Evolutionary conservation across 2,888 invertebrate genomes (phyloP), one percentile per base, ranked within the genome.

Genomic region (Taphrorychus bicolor): DNA sequence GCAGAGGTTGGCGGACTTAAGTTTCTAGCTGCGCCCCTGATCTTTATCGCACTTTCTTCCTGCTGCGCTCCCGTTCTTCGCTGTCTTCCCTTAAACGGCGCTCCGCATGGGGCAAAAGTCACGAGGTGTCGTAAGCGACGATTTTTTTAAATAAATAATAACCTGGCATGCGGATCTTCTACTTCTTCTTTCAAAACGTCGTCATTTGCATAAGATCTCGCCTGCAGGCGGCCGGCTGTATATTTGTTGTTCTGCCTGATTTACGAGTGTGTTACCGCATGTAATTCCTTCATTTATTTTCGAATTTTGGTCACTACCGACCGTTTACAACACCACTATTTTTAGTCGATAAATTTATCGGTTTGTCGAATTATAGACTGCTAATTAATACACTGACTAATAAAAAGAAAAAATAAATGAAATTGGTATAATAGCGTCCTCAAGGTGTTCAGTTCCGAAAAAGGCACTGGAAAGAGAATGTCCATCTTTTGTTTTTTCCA

Each of bases 141-240:
- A 45, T 45, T 45, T 32, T 32, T 32, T 45, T 32, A 32, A 32
- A 32, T 32, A 32, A 32, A 32, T 48, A 60, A 52, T 17, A 16
- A 48, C 5, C 22, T 32, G 49, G 63, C 45, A 63, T 63, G 63
- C 63, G 63, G 63, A 63, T 63, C 63, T 57, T 63, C 61, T 61
- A 22, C 45, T n/a, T 22, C 19, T 52, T 45, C 45, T 48, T 63
- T 57, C 51, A 24, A 45, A 24, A 58, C 22, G 16, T n/a, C n/a
- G n/a, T 45, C 49, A 63, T 63, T 63, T 63, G 57, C 57, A 63
- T 63, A 63, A 45, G 56, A 41, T 21, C 21, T 22, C 42, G 24
- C 40, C 40, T 11, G 52, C 51, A 22, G 51, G 51, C 51, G n/a
- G 19, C 51, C n/a, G n/a, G n/a, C n/a, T n/a, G n/a, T n/a, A n/a